These are phyloP conservation scores for Silurus asotus DNA, from an alignment of 2,113 vertebrate genomes.

Conservation along the genomic window DNA sequence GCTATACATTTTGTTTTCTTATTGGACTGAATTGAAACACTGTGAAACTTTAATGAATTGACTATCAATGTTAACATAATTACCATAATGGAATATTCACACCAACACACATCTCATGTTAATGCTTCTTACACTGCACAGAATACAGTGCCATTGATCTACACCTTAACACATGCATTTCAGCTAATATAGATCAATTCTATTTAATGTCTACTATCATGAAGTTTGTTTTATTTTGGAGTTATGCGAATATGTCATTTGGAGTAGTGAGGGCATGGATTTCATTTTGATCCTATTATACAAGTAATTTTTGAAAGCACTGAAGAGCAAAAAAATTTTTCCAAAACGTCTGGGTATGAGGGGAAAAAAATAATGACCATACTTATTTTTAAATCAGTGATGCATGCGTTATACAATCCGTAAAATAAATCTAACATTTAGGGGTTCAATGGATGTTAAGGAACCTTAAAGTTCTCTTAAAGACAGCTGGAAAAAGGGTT, in stretches of 20 bases:
- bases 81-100: neutral
- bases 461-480: neutral
- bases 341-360: neutral
- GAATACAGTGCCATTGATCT: neutral
- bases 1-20: neutral
- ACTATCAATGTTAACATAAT: neutral
- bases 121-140: neutral
- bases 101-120: neutral
- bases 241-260: neutral
- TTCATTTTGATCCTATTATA: neutral
- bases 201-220: neutral
- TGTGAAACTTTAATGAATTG: too few relatives aligned
- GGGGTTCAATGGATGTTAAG: neutral
- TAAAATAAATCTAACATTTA: neutral
- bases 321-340: neutral
- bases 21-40: neutral
- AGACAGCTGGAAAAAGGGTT: neutral
- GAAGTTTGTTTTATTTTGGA: neutral
- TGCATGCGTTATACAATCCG: neutral
- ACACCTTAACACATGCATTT: neutral
- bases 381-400: neutral
- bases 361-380: neutral
- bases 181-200: neutral
- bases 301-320: neutral
- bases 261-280: neutral